phyloP scores from a whole-genome alignment of 2,888 invertebrate genomes.

The Lasioglossum malachurum region DNA sequence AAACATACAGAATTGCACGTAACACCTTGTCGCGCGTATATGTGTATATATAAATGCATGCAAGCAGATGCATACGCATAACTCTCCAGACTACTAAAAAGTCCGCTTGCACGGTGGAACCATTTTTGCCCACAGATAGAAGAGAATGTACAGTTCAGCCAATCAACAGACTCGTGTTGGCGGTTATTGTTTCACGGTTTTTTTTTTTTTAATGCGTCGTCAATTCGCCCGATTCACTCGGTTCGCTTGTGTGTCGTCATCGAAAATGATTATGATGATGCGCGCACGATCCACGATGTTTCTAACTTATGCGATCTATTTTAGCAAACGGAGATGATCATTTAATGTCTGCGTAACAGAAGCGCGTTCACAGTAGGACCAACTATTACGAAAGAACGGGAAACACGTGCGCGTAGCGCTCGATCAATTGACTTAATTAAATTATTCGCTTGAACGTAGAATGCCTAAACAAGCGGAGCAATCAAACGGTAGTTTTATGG shows the following conservation, averaged over 20 bases:
- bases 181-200: slow-evolving; percentile 62
- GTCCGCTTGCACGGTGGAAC: slow-evolving; percentile 67
- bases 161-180: slow-evolving; percentile 71
- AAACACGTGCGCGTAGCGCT: slow-evolving; percentile 38
- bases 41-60: slow-evolving; percentile 67
- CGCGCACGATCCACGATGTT: slow-evolving; percentile 26
- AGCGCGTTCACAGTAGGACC: slow-evolving; percentile 23
- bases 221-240: slow-evolving; percentile 17
- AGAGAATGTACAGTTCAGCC: slow-evolving; percentile 58
- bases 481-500: slow-evolving; percentile 39
- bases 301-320: slow-evolving; percentile 42
- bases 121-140: slow-evolving; percentile 53
- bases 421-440: slow-evolving; percentile 54
- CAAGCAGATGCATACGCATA: slow-evolving; percentile 64
- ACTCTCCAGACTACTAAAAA: slow-evolving; percentile 62
- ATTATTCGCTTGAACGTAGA: slow-evolving; percentile 46
- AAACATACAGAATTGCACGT: slow-evolving; percentile 68
- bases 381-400: slow-evolving; percentile 24
- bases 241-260: slow-evolving; percentile 40
- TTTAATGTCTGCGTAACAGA: slow-evolving; percentile 3
- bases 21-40: slow-evolving; percentile 74
- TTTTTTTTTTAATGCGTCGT: slow-evolving; percentile 28
- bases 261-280: slow-evolving; percentile 42
- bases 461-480: slow-evolving; percentile 51
- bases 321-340: slow-evolving; percentile 10